Evolutionary conservation across 2,797 vertebrate genomes (phyloP), one percentile per base, ranked within the genome.

Genomic region (Typhlichthys subterraneus): DNA sequence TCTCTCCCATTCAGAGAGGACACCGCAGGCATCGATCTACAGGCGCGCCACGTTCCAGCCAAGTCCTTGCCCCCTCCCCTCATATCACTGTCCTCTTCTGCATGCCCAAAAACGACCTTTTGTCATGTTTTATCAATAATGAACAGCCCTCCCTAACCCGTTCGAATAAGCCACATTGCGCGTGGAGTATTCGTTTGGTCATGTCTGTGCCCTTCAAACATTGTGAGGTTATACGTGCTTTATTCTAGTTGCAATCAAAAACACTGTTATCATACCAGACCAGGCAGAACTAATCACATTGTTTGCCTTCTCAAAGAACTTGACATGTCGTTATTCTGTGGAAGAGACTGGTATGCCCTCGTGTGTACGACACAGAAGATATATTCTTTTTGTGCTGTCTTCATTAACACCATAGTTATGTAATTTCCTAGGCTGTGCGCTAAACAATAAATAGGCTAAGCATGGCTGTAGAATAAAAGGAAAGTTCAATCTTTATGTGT

Each of bases 61-160:
- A 67, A 85, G 85, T 89, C 87, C 85, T 88, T 86, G 86, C 64
- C 63, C 79, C 63, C 82, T 71, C 72, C 66, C 75, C 65, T 66
- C 66, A 33, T 75, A 61, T 53, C 12, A 17, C 53, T 70, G 79
- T 81, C 80, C 68, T 86, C 70, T 68, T 57, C 63, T 76, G 77
- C 84, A 84, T 84, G 79, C 81, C 78, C 65, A 82, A 51, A 90
- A 90, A 80, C 51, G 61, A 46, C 77, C 83, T 76, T 87, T 89
- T 87, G 85, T 84, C 88, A 88, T 90, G 89, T 90, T 88, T 89
- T 87, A 91, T 87, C 79, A 84, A 90, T 90, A 90, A 91, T 88
- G 74, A 86, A 81, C 85, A 73, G 70, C 67, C 65, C 62, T 81
- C 73, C 64, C 57, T 58, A 66, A 61, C 80, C 75, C 64, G 59